Evolutionary conservation across 2,888 invertebrate species (phyloP), one percentile per base, ranked within the genome.

Genomic region (Homarus gammarus): DNA sequence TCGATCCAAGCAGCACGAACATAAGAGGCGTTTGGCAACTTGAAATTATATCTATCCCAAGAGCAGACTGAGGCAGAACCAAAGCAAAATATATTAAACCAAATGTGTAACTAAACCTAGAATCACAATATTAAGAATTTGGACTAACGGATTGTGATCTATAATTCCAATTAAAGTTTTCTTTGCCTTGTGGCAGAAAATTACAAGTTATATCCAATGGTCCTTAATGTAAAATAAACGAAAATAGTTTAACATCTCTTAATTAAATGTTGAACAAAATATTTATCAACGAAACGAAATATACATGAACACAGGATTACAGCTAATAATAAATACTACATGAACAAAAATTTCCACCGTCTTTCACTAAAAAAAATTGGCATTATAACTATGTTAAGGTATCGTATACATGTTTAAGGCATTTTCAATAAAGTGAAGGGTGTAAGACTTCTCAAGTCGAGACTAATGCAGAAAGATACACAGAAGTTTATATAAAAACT

Each of bases 1-100:
- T 73, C 73, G 38, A 22, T 73, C 73, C 40, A 73, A 73, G 73
- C 33, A 36, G 73, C 73, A 73, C 36, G 73, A 40, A 73, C 40
- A 73, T 40, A 22, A 73, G 2, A 22, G 22, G 40, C 40, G 31
- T 70, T 70, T 36, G 38, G 36, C 38, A 73, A 73, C 40, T 38
- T 73, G n/a, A 73, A 40, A 73, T n/a, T 40, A n/a, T 56, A 56
- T 56, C 15, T 56, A 56, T 56, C 56, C 56, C 56, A 56, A 56
- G 56, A 56, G 56, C 18, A 56, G 56, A 56, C 22, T 56, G 56
- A 22, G 56, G 18, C 18, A 56, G 3, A 56, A 22, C 56, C 56
- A 56, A 56, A 56, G 56, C 56, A 56, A 56, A 1, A 56, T 56
- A 56, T 18, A 56, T 18, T 1, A 56, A 22, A 56, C 22, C 15